phyloP scores from a whole-genome alignment of 2,113 vertebrate genomes.

The Sclerurus mexicanus region DNA sequence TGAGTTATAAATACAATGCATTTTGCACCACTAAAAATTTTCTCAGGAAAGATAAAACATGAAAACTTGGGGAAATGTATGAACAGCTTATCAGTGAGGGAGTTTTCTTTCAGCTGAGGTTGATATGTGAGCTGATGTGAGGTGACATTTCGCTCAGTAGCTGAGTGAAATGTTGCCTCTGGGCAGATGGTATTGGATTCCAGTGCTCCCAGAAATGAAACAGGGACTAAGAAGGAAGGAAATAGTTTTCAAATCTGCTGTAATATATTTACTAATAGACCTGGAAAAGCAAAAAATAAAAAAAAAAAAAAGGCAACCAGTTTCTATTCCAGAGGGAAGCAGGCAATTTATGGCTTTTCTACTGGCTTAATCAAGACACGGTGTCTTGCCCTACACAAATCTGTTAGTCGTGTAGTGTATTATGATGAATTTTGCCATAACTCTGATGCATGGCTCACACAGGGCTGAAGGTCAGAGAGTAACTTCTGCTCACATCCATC shows the following conservation, averaged over 20 bases:
- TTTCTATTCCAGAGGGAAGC: not conserved
- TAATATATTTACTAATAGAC: not conserved
- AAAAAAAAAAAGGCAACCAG: fast-evolving
- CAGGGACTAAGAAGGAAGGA: not conserved
- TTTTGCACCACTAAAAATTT: not conserved
- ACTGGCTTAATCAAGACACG: not conserved
- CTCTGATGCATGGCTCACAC: not conserved
- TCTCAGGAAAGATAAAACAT: not conserved
- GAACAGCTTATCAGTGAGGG: not conserved
- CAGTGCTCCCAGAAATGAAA: constrained; percentile 4
- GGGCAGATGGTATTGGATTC: not conserved
- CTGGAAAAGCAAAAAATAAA: fast-evolving
- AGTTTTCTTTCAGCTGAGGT: not conserved
- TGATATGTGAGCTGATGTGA: not conserved
- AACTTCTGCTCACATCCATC: not conserved
- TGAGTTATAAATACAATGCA: not conserved
- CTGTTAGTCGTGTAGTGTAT: not conserved
- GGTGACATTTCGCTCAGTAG: not conserved
- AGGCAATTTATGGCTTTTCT: not conserved
- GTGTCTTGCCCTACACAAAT: not conserved
- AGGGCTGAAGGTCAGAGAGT: not conserved
- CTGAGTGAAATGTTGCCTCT: not conserved
- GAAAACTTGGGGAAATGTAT: not conserved
- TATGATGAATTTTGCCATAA: not conserved
- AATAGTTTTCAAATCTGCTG: not conserved